phyloP scores from a whole-genome alignment of 1,140 invertebrate species.

The Trypoxylus dichotomus region DNA sequence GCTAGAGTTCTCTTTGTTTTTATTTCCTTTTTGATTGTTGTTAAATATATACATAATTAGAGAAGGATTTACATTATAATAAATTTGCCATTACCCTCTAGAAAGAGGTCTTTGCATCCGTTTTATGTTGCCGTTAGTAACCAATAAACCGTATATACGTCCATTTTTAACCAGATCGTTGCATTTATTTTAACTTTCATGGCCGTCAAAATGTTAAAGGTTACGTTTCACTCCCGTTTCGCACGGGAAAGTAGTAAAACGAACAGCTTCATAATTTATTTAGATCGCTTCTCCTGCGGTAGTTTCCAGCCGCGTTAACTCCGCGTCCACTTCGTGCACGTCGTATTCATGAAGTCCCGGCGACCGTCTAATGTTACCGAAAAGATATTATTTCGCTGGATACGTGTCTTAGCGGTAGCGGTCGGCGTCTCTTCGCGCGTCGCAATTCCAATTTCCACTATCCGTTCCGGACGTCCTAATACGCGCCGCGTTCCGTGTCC shows the following conservation, averaged over 20 bases:
- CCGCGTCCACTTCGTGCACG: background rate
- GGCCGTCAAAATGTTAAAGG: background rate
- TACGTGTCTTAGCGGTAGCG: background rate
- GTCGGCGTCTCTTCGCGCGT: background rate
- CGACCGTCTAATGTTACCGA: too few relatives aligned
- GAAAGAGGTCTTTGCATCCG: background rate
- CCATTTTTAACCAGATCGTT: background rate
- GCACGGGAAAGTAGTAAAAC: background rate
- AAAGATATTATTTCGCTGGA: too few relatives aligned
- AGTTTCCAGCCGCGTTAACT: background rate
- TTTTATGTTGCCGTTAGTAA: background rate
- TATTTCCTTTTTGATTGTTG: too few relatives aligned
- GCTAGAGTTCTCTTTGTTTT: too few relatives aligned
- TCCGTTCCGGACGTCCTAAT: background rate
- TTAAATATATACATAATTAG: too few relatives aligned
- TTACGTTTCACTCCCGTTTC: background rate
- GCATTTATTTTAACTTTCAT: slow-evolving; percentile 1
- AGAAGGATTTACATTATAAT: too few relatives aligned
- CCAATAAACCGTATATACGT: background rate
- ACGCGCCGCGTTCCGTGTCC: background rate
- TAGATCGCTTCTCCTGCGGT: background rate
- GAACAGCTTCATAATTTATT: background rate
- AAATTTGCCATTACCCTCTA: too few relatives aligned
- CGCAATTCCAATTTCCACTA: background rate
- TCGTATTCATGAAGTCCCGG: background rate